Evolutionary conservation across 2,113 vertebrate genomes (phyloP).

Genomic region (Cyprinus carpio): DNA sequence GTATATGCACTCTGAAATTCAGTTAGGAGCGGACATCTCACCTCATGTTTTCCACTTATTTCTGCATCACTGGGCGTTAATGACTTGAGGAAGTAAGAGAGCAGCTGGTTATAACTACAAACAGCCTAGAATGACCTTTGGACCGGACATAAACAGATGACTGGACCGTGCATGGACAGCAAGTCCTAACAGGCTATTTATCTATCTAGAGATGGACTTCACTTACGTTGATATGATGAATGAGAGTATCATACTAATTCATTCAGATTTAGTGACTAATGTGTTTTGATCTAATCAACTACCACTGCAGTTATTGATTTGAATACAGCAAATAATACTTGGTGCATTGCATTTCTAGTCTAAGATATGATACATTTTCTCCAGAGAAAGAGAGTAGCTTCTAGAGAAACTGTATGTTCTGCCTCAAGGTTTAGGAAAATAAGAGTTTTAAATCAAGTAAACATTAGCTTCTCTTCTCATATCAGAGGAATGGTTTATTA

Average conservation of each 20-base stretch:
- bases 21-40: constrained; percentile 54
- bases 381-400: not conserved
- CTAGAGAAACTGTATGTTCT: not conserved
- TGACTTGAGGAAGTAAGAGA: constrained; percentile 34
- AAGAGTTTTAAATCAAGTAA: constrained; percentile 42
- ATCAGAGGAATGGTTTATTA: constrained; percentile 41
- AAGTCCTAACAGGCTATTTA: not conserved
- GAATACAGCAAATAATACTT: not conserved
- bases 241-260: not conserved
- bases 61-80: constrained; percentile 57
- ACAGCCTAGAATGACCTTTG: constrained; percentile 51
- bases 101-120: constrained; percentile 35
- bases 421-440: constrained; percentile 29
- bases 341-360: not conserved
- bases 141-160: constrained; percentile 6
- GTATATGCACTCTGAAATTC: constrained; percentile 49
- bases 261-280: not conserved
- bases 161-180: not conserved
- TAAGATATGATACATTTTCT: not conserved
- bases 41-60: constrained; percentile 60
- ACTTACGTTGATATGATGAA: not conserved
- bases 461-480: constrained; percentile 1
- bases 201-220: not conserved
- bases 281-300: not conserved
- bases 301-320: not conserved